Conservation (phyloP, 2,113 vertebrate species). For the Crotalus horridus region DNA sequence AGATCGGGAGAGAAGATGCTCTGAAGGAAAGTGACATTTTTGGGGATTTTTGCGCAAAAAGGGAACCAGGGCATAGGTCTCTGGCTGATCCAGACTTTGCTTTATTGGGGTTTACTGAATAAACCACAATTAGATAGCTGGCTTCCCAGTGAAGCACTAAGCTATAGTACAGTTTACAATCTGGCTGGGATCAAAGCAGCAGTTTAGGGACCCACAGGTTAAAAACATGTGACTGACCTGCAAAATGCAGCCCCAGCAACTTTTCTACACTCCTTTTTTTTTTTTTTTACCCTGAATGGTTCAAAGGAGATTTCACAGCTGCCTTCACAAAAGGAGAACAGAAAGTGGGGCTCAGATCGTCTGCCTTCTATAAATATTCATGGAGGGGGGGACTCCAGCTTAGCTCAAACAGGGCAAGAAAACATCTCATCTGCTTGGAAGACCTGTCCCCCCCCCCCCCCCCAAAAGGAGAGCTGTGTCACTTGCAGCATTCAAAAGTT, state of each 20-base stretch:
- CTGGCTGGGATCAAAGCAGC: not conserved
- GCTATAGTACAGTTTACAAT: not conserved
- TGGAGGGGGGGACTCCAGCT: not conserved
- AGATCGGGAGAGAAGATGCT: not conserved
- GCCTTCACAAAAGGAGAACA: not conserved
- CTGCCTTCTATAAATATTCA: not conserved
- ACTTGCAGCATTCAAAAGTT: not conserved
- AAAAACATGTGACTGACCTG: not conserved
- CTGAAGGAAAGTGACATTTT: not conserved
- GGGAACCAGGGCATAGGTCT: not conserved
- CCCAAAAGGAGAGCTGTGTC: not conserved
- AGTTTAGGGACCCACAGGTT: not conserved
- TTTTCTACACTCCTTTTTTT: not conserved
- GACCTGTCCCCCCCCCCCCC: not conserved
- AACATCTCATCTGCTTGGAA: not conserved
- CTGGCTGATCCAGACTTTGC: not conserved
- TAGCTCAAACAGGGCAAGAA: not conserved
- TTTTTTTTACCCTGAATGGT: not conserved
- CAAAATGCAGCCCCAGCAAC: not conserved
- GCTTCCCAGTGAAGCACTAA: not conserved
- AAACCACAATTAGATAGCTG: not conserved
- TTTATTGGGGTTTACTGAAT: not conserved
- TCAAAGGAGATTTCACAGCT: not conserved
- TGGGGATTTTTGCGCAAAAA: not conserved
- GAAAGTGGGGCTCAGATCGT: not conserved